These are phyloP conservation scores for Apostichopus parvimensis DNA, from an alignment of 35 echinoderm and acorn worm genomes.

Conservation along the genomic window DNA sequence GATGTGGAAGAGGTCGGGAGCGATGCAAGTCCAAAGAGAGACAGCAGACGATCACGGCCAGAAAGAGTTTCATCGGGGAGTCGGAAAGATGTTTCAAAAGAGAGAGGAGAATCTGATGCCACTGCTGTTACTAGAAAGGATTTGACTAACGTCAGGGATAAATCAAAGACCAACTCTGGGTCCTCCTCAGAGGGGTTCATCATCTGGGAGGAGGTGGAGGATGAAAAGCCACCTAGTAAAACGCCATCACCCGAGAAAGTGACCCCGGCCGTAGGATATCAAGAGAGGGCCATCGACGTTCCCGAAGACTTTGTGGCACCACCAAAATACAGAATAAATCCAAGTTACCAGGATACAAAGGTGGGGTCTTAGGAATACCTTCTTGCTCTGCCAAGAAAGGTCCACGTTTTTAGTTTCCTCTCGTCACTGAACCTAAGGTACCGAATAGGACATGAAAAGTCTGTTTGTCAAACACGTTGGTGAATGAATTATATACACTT, in stretches of 20 bases:
- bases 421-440: too few species aligned
- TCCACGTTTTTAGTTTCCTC: too few species aligned
- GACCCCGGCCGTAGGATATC: neutral
- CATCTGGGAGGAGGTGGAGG: slow-evolving; percentile 40
- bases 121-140: slow-evolving; percentile 4
- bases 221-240: neutral
- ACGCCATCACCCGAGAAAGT: neutral
- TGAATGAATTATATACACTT: too few species aligned
- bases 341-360: neutral
- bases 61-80: neutral
- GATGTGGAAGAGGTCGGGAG: neutral
- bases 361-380: neutral
- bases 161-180: slow-evolving; percentile 8
- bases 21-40: neutral
- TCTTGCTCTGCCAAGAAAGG: too few species aligned
- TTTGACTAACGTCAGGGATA: neutral
- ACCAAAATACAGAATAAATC: slow-evolving; percentile 25
- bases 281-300: slow-evolving; percentile 13
- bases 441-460: too few species aligned
- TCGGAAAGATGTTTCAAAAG: neutral
- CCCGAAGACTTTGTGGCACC: neutral
- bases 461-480: too few species aligned
- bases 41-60: neutral
- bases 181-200: slow-evolving; percentile 47
- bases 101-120: neutral